Evolutionary conservation across 2,113 vertebrate genomes (phyloP).

Genomic region (Hemiscyllium ocellatum): DNA sequence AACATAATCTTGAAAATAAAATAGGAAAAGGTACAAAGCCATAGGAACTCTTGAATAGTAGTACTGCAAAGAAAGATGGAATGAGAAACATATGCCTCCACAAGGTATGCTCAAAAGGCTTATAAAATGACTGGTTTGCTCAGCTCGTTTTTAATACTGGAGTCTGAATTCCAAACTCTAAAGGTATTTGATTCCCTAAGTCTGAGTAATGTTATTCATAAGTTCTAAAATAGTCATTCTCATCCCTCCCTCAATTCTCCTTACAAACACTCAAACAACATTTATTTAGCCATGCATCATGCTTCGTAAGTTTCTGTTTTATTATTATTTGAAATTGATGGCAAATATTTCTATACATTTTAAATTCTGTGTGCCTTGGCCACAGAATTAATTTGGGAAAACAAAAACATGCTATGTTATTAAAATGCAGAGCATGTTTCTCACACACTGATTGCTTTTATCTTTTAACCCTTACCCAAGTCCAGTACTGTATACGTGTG

Average conservation of each 20-base stretch:
- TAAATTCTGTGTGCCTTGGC: neutral
- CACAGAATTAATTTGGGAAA: neutral
- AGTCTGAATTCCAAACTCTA: neutral
- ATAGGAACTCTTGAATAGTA: neutral
- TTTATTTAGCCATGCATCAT: conserved; percentile 5
- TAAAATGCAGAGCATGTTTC: neutral
- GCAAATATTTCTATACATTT: neutral
- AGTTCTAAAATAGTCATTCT: neutral
- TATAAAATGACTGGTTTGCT: neutral
- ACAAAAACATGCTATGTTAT: neutral
- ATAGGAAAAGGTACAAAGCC: neutral
- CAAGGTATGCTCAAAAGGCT: neutral
- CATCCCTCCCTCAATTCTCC: neutral
- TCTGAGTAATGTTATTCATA: neutral
- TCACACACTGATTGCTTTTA: neutral
- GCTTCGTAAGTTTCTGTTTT: neutral
- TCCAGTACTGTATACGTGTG: neutral
- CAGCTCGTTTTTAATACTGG: neutral
- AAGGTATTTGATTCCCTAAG: neutral
- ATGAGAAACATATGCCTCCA: neutral
- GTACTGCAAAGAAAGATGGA: neutral
- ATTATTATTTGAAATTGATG: neutral
- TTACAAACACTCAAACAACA: neutral
- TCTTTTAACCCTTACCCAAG: neutral
- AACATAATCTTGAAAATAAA: neutral